Conservation (phyloP, 2,888 invertebrate species). For the Tipula lateralis region DNA sequence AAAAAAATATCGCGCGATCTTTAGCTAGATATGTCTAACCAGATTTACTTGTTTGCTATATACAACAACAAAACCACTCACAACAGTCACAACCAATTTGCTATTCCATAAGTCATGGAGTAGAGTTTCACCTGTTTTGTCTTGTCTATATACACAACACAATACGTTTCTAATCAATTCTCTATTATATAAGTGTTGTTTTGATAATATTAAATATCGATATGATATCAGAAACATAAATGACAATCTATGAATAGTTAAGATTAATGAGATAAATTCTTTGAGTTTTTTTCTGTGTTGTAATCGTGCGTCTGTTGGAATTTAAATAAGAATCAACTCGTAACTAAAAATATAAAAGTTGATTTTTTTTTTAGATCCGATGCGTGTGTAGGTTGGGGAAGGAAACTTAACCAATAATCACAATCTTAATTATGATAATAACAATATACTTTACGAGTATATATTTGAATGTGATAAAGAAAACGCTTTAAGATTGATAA, state of each 20-base stretch:
- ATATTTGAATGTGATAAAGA: not conserved
- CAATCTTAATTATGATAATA: too few relatives aligned
- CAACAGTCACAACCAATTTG: not conserved
- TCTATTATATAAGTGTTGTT: not conserved
- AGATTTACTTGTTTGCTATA: not conserved
- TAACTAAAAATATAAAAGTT: not conserved
- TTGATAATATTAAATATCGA: not conserved
- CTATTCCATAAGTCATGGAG: not conserved
- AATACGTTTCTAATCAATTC: not conserved
- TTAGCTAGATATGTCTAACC: not conserved
- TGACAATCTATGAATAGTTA: not conserved
- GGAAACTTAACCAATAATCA: too few relatives aligned
- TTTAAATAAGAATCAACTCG: not conserved
- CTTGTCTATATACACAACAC: not conserved
- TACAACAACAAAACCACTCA: not conserved
- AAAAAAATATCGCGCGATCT: not conserved
- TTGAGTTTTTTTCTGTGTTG: not conserved
- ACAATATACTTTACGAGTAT: too few relatives aligned
- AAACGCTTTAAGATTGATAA: not conserved
- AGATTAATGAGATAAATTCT: constrained; percentile 11
- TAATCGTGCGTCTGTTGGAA: not conserved
- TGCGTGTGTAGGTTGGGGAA: too few relatives aligned
- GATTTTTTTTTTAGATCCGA: too few relatives aligned
- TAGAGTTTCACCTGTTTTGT: not conserved
- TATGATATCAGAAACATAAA: not conserved